Evolutionary conservation across 2,113 vertebrate species (phyloP).

Genomic region (cattle (Bos taurus)): DNA sequence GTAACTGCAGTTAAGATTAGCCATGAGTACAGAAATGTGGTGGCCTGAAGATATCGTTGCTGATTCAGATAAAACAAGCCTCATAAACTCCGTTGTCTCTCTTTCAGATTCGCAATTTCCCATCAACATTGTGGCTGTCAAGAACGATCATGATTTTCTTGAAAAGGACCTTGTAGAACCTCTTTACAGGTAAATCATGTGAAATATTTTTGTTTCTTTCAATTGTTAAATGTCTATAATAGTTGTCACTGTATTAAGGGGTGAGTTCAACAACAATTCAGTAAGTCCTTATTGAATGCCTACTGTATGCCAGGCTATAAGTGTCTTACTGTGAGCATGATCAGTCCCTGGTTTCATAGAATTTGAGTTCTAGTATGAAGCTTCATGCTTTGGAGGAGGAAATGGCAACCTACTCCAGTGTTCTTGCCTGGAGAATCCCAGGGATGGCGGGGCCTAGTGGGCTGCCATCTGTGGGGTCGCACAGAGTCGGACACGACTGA

Average conservation of each 20-base stretch:
- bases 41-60: not conserved
- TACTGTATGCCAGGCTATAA: not conserved
- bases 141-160: conserved; percentile 98
- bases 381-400: not conserved
- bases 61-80: not conserved
- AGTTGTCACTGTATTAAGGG: not conserved
- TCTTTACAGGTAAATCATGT: conserved; percentile 91
- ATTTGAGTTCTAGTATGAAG: not conserved
- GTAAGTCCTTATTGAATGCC: not conserved
- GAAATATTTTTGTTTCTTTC: conserved; percentile 38
- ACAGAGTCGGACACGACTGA: too few species aligned
- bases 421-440: too few species aligned
- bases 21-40: not conserved
- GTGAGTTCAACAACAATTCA: not conserved
- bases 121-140: conserved; percentile 95
- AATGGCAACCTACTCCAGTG: too few species aligned
- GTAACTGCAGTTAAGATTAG: not conserved
- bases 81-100: not conserved
- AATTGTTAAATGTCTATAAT: not conserved
- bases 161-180: conserved; percentile 98
- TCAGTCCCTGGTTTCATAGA: not conserved
- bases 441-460: too few species aligned
- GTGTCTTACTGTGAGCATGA: not conserved
- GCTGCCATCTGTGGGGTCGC: too few species aligned
- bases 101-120: conserved; percentile 93